phyloP scores from a whole-genome alignment of 2,113 vertebrate genomes.

The Mirza zaza region DNA sequence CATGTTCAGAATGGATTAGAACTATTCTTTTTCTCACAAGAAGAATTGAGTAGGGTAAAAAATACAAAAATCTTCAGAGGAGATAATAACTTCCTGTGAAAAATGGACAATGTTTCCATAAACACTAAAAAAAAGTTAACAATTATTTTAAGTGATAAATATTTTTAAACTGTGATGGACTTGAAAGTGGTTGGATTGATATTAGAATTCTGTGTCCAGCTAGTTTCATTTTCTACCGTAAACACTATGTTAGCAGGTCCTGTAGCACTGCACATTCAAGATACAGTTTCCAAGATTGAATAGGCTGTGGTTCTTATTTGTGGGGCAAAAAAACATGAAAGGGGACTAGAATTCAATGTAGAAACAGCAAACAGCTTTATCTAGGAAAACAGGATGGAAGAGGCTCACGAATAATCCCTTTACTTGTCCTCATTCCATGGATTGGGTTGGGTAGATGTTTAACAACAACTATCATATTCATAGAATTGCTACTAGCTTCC shows the following conservation, averaged over 20 bases:
- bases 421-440: rapidly evolving
- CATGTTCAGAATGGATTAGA: background rate
- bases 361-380: background rate
- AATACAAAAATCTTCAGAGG: background rate
- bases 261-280: background rate
- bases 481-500: background rate
- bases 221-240: background rate
- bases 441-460: background rate
- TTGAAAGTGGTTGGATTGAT: background rate
- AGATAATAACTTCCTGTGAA: background rate
- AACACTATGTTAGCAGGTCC: background rate
- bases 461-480: background rate
- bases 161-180: background rate
- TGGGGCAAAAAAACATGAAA: background rate
- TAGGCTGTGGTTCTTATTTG: background rate
- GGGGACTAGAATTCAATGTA: background rate
- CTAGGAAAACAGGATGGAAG: background rate
- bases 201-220: background rate
- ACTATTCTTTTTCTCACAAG: background rate
- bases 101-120: background rate
- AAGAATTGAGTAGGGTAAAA: background rate
- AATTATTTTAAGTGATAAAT: too few relatives aligned
- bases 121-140: background rate
- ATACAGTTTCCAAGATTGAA: too few relatives aligned
- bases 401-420: background rate